Conservation (phyloP, 2,113 vertebrate species). For the Pachycephala philippinensis region DNA sequence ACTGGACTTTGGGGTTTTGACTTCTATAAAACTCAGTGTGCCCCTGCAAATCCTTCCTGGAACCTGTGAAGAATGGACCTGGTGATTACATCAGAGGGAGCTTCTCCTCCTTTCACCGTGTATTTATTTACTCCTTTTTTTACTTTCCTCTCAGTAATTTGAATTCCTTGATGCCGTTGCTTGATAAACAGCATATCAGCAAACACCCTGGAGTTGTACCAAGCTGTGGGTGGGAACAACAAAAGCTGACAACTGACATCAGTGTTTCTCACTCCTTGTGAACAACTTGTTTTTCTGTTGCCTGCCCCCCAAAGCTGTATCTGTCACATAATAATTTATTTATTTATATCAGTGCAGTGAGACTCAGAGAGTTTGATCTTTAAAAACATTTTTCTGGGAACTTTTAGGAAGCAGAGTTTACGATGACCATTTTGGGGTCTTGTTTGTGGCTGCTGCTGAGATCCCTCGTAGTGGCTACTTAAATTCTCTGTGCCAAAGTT, state of each 20-base stretch:
- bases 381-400: not conserved
- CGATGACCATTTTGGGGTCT: not conserved
- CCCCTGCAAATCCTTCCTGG: not conserved
- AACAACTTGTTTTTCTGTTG: not conserved
- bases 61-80: not conserved
- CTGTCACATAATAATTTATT: not conserved
- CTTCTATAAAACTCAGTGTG: not conserved
- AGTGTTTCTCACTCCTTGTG: not conserved
- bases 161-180: not conserved
- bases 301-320: not conserved
- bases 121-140: not conserved
- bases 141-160: not conserved
- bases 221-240: not conserved
- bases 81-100: not conserved
- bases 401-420: not conserved
- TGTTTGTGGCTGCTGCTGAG: not conserved
- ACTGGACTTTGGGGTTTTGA: not conserved
- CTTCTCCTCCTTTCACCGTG: not conserved
- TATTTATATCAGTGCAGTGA: not conserved
- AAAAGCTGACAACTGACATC: not conserved
- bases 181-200: conserved; percentile 6
- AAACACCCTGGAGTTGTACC: not conserved
- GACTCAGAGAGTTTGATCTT: not conserved
- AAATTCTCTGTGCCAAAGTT: conserved; percentile 3
- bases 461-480: not conserved